These are phyloP conservation scores for Thermophis baileyi DNA, from an alignment of 2,113 vertebrate genomes.

Conservation along the genomic window DNA sequence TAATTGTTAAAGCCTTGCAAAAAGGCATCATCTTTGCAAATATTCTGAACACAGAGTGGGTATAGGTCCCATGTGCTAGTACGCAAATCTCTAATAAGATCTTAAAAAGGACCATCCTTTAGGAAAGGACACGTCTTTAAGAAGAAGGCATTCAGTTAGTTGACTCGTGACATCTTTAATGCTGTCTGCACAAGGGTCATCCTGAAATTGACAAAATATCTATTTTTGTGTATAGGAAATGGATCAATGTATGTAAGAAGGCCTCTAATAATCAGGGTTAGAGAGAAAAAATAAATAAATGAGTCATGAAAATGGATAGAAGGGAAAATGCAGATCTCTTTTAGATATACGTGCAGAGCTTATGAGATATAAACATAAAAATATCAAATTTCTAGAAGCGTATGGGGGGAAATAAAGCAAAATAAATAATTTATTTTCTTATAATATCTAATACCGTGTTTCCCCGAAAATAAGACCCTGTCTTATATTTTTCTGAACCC, in stretches of 20 bases:
- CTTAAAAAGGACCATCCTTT: not conserved
- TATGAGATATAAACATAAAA: not conserved
- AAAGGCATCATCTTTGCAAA: not conserved
- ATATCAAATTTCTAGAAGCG: not conserved
- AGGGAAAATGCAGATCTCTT: not conserved
- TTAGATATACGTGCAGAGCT: not conserved
- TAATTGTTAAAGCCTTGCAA: not conserved
- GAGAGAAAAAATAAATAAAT: not conserved
- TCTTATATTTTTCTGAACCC: too few species aligned
- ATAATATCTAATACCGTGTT: not conserved
- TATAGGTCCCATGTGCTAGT: not conserved
- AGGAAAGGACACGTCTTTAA: not conserved
- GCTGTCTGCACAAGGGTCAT: not conserved
- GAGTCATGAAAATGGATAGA: not conserved
- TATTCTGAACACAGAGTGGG: not conserved
- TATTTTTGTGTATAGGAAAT: not conserved
- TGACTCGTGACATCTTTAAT: not conserved
- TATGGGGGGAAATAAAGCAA: not conserved
- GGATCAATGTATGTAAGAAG: not conserved
- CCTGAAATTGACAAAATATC: not conserved
- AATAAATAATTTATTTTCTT: not conserved
- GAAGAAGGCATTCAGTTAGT: not conserved
- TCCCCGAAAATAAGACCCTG: too few species aligned
- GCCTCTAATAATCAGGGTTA: not conserved
- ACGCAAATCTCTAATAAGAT: not conserved